These are phyloP conservation scores for Palythoa grandis DNA, from an alignment of 92 coral and sea anemone species.

Conservation along the genomic window DNA sequence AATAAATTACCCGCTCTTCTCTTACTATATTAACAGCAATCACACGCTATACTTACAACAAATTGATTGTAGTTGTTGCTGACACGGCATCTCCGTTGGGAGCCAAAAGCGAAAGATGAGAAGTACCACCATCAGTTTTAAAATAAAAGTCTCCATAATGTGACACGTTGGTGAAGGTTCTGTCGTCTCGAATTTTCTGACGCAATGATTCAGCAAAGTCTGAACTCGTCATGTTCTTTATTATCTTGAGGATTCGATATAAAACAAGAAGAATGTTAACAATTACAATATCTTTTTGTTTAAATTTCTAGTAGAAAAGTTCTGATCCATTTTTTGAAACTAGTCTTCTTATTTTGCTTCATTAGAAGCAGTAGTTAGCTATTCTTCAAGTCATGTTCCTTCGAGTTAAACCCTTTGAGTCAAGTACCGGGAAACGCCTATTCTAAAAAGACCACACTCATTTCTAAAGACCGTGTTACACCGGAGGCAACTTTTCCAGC, in stretches of 20 bases:
- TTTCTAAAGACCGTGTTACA: too few relatives aligned
- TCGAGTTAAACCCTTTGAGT: too few relatives aligned
- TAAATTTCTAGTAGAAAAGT: too few relatives aligned
- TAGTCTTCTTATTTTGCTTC: too few relatives aligned
- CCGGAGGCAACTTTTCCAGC: too few relatives aligned
- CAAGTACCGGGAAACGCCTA: too few relatives aligned
- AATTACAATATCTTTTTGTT: not conserved
- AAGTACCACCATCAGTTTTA: slow-evolving; percentile 80
- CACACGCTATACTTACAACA: slow-evolving; percentile 40
- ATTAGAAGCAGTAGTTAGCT: too few relatives aligned
- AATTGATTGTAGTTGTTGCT: slow-evolving; percentile 83
- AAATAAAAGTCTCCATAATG: slow-evolving; percentile 79
- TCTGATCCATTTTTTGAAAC: too few relatives aligned
- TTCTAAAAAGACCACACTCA: too few relatives aligned
- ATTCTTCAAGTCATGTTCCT: too few relatives aligned
- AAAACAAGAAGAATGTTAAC: not conserved
- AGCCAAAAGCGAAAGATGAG: slow-evolving; percentile 85
- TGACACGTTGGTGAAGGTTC: slow-evolving; percentile 63
- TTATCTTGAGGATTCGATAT: slow-evolving; percentile 48
- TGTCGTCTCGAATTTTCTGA: slow-evolving; percentile 67
- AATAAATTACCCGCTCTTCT: too few relatives aligned
- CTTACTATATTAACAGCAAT: not conserved
- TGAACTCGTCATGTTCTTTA: slow-evolving; percentile 65
- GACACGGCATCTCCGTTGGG: slow-evolving; percentile 95
- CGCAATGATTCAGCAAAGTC: slow-evolving; percentile 83